These are phyloP conservation scores for Spodoptera picta DNA, from an alignment of 2,888 invertebrate species.

Conservation along the genomic window DNA sequence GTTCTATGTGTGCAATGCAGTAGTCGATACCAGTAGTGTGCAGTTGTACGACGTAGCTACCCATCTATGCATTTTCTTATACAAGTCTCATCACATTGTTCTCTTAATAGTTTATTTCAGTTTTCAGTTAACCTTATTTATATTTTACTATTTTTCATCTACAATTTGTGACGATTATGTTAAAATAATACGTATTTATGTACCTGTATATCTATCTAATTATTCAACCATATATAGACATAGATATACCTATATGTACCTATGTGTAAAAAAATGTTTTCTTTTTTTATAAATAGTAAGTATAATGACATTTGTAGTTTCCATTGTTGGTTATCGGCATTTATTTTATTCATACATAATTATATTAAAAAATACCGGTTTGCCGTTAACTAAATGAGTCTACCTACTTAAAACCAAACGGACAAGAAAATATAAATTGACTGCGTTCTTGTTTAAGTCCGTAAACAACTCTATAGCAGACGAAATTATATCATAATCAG, in stretches of 20 bases:
- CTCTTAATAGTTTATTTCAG: not conserved
- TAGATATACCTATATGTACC: too few species aligned
- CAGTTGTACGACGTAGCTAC: slow-evolving; percentile 51
- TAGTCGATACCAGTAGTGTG: slow-evolving; percentile 59
- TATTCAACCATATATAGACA: too few species aligned
- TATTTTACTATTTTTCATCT: too few species aligned
- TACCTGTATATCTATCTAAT: too few species aligned
- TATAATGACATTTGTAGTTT: too few species aligned
- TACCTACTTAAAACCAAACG: slow-evolving; percentile 29
- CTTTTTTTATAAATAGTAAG: too few species aligned
- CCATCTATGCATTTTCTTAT: slow-evolving; percentile 46
- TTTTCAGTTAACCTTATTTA: too few species aligned
- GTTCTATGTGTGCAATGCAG: slow-evolving; percentile 66
- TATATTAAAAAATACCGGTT: slow-evolving; percentile 18
- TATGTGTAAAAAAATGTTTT: too few species aligned
- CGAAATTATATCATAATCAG: slow-evolving; percentile 60
- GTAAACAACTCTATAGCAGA: slow-evolving; percentile 63
- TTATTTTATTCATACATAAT: slow-evolving; percentile 4
- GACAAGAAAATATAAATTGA: slow-evolving; percentile 47
- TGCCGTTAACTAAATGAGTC: slow-evolving; percentile 34
- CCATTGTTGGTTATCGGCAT: not conserved
- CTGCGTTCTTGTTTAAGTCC: slow-evolving; percentile 59
- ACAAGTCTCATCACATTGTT: slow-evolving; percentile 33
- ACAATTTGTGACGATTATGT: too few species aligned
- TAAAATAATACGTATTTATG: too few species aligned